Conservation (phyloP, 2,888 invertebrate genomes). For the Eupsilia transversa region DNA sequence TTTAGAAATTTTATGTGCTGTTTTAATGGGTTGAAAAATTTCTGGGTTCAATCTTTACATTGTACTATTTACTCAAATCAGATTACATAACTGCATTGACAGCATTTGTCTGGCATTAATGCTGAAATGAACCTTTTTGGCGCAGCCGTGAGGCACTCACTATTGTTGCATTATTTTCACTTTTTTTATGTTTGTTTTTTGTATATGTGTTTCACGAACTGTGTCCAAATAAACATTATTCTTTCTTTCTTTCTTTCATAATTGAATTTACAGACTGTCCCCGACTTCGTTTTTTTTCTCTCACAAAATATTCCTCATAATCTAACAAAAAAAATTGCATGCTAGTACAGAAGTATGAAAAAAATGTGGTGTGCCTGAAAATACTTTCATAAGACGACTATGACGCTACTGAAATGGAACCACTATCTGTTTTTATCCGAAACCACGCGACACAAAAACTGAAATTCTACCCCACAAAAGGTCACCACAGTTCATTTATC, state of each 20-base stretch:
- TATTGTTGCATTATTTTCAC: too few relatives aligned
- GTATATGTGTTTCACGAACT: too few relatives aligned
- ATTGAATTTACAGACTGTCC: too few relatives aligned
- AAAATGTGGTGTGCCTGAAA: not conserved
- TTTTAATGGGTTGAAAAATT: not conserved
- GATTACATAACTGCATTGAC: too few relatives aligned
- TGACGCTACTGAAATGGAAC: slow-evolving; percentile 17
- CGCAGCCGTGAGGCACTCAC: too few relatives aligned
- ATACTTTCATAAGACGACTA: slow-evolving; percentile 1
- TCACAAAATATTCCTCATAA: not conserved
- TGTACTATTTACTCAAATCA: too few relatives aligned
- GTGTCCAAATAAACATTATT: too few relatives aligned
- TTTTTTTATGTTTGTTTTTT: too few relatives aligned
- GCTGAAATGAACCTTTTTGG: too few relatives aligned
- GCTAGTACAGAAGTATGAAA: not conserved
- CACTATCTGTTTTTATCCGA: slow-evolving; percentile 1
- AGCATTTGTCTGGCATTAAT: too few relatives aligned
- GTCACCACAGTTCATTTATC: slow-evolving; percentile 51
- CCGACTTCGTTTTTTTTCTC: not conserved
- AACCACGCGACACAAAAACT: not conserved
- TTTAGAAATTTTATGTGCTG: not conserved
- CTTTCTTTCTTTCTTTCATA: too few relatives aligned
- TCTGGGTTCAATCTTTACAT: not conserved
- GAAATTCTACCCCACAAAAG: slow-evolving; percentile 15
- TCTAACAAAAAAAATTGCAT: not conserved